These are phyloP conservation scores for Melierax canorus DNA, from an alignment of 2,113 vertebrate genomes.

Conservation along the genomic window DNA sequence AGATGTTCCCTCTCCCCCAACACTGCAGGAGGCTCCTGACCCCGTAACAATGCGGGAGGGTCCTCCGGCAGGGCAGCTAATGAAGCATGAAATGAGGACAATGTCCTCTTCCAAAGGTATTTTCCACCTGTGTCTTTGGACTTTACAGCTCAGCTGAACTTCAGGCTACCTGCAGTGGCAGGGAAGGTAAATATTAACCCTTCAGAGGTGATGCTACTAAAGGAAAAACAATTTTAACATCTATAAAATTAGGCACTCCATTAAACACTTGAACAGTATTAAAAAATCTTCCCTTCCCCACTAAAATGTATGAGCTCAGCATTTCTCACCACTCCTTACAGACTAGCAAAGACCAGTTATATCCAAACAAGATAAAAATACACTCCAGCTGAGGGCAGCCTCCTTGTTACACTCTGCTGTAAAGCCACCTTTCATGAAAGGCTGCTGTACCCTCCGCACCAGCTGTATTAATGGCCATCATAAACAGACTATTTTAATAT, in stretches of 20 bases:
- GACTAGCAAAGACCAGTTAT: background rate
- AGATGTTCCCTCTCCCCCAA: background rate
- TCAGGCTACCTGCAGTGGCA: background rate
- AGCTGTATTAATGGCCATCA: slow-evolving; percentile 2
- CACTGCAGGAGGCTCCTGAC: background rate
- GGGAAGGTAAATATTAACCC: background rate
- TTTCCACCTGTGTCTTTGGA: background rate
- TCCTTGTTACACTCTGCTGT: background rate
- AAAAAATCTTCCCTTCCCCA: background rate
- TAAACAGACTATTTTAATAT: slow-evolving; percentile 18
- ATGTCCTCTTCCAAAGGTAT: slow-evolving; percentile 23
- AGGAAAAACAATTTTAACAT: background rate
- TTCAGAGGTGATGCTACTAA: background rate
- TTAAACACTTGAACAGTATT: background rate
- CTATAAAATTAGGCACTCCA: background rate
- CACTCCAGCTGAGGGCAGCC: background rate
- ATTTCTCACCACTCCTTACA: background rate
- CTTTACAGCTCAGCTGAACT: slow-evolving; percentile 1
- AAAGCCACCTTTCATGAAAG: background rate
- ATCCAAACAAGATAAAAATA: background rate
- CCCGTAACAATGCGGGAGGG: background rate
- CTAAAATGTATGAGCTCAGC: background rate
- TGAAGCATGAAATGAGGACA: slow-evolving; percentile 39
- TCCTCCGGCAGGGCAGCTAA: background rate
- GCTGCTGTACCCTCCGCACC: background rate